Evolutionary conservation across 2,888 invertebrate genomes (phyloP).

Genomic region (Nezara viridula): DNA sequence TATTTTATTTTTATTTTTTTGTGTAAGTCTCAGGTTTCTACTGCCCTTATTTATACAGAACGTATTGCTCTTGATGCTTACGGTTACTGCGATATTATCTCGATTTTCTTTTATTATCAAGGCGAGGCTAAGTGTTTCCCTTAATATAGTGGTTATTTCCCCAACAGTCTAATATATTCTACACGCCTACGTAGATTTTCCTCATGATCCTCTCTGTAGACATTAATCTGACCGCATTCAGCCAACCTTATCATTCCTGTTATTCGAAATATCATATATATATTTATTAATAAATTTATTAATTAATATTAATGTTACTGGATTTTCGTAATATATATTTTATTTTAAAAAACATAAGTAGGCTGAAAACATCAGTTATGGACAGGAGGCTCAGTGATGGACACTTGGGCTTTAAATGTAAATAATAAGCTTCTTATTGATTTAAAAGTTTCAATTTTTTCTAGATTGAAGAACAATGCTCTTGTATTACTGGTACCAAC

Average conservation of each 20-base stretch:
- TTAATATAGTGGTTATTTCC: constrained; percentile 1
- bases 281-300: not conserved
- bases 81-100: not conserved
- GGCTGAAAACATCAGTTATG: too few relatives aligned
- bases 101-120: not conserved
- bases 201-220: not conserved
- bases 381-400: too few relatives aligned
- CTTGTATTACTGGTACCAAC: too few relatives aligned
- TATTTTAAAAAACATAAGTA: too few relatives aligned
- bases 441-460: too few relatives aligned
- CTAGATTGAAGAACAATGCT: too few relatives aligned
- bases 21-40: not conserved
- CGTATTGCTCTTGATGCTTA: not conserved
- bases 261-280: not conserved
- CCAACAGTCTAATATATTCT: not conserved
- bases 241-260: not conserved
- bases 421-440: too few relatives aligned
- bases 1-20: not conserved
- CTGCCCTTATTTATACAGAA: not conserved
- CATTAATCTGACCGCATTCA: not conserved
- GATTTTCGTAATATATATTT: too few relatives aligned
- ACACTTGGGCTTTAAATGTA: too few relatives aligned
- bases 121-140: not conserved
- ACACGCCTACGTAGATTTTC: not conserved
- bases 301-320: not conserved